Percentiles rank a stretch among this genome's conserved stretches.
These are phyloP conservation scores for Aplidium turbinatum DNA, from an alignment of 23 tunicate species.

Conservation along the genomic window DNA sequence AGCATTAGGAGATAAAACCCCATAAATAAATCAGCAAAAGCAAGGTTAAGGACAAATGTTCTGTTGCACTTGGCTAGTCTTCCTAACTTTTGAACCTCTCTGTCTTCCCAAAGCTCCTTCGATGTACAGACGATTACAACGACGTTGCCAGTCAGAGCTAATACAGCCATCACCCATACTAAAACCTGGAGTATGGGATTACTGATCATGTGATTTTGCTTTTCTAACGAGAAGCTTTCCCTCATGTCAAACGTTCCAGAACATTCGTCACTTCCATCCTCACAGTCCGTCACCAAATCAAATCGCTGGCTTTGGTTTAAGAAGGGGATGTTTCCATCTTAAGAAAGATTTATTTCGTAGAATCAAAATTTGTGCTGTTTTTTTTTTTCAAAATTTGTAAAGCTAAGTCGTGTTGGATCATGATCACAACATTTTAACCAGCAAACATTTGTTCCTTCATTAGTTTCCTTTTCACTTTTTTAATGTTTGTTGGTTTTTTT, in stretches of 20 bases:
- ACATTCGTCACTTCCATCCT: conserved; percentile 83
- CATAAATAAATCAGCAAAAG: conserved; percentile 86
- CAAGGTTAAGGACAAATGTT: conserved; percentile 66
- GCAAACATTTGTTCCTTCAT: too few species aligned
- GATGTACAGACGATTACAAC: conserved; percentile 52
- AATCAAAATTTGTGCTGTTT: not conserved
- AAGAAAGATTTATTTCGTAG: not conserved
- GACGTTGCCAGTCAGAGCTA: conserved; percentile 68
- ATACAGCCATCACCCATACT: conserved; percentile 53
- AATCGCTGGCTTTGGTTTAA: conserved; percentile 38
- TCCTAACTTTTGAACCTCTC: conserved; percentile 51
- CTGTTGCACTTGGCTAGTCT: conserved; percentile 85
- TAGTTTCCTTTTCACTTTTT: too few species aligned
- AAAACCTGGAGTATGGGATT: conserved; percentile 40
- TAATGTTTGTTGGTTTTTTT: too few species aligned
- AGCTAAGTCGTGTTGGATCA: conserved; percentile 8
- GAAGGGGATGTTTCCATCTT: conserved; percentile 46
- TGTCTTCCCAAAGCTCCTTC: conserved; percentile 63
- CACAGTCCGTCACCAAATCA: conserved; percentile 50
- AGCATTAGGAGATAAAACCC: conserved; percentile 66
- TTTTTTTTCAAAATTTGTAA: not conserved
- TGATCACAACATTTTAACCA: too few species aligned
- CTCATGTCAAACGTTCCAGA: conserved; percentile 16
- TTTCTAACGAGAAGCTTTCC: not conserved
- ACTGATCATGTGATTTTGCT: conserved; percentile 48